Evolutionary conservation across 2,797 vertebrate genomes (phyloP).

Genomic region (Enteromius thamalakanensis): DNA sequence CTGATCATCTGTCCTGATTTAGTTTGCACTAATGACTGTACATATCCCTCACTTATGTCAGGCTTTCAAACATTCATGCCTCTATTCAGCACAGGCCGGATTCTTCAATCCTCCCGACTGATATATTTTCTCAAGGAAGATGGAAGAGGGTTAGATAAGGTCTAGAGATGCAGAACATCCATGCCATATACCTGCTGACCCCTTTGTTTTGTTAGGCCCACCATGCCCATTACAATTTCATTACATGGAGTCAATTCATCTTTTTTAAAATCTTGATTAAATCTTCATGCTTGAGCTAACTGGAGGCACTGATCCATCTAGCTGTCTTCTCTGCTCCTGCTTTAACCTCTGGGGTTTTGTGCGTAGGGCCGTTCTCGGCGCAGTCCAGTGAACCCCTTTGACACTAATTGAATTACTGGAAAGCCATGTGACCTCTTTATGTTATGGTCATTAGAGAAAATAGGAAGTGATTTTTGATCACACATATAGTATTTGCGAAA

Average conservation of each 20-base stretch:
- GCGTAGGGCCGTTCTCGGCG: constrained; percentile 20
- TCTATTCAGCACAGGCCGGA: neutral
- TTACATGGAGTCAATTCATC: constrained; percentile 60
- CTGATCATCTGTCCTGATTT: neutral
- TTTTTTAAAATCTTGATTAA: constrained; percentile 62
- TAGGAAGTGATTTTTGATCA: constrained; percentile 23
- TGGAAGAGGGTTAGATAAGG: constrained; percentile 38
- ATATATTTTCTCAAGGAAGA: constrained; percentile 34
- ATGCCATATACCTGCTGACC: constrained; percentile 50
- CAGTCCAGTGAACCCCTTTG: constrained; percentile 35
- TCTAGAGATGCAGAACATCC: constrained; percentile 21
- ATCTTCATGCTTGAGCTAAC: constrained; percentile 61
- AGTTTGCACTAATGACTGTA: neutral
- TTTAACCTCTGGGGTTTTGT: constrained; percentile 56
- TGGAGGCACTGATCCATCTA: constrained; percentile 53
- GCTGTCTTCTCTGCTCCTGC: constrained; percentile 55
- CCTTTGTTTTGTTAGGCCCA: constrained; percentile 37
- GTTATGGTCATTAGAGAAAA: constrained; percentile 28
- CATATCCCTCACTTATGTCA: neutral
- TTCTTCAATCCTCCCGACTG: neutral
- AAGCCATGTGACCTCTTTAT: constrained; percentile 49
- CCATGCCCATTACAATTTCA: constrained; percentile 56
- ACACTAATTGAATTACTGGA: constrained; percentile 58
- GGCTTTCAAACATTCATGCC: neutral
- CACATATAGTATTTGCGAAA: constrained; percentile 24